Evolutionary conservation across 1,140 invertebrate genomes (phyloP).

Genomic region (Chironomus tepperi): DNA sequence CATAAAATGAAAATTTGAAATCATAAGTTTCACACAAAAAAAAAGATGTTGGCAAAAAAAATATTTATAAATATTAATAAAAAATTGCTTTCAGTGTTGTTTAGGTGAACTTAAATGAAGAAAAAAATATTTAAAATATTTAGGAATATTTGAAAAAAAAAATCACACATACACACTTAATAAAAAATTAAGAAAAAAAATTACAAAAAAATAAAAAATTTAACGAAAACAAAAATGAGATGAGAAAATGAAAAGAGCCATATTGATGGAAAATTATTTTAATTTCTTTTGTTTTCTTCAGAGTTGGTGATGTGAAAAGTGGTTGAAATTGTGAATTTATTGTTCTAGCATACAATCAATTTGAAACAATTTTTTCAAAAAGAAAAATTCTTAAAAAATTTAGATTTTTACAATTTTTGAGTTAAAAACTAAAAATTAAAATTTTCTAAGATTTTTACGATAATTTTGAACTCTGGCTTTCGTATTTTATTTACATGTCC

Average conservation of each 20-base stretch:
- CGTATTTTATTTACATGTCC: too few relatives aligned
- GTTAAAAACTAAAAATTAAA: too few relatives aligned
- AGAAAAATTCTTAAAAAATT: too few relatives aligned
- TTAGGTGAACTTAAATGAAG: neutral
- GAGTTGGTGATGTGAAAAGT: too few relatives aligned
- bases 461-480: too few relatives aligned
- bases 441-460: too few relatives aligned
- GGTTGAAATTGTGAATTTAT: too few relatives aligned
- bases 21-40: neutral
- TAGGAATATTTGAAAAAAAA: neutral
- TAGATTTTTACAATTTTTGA: too few relatives aligned
- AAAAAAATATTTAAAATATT: neutral
- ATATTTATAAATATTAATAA: neutral
- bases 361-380: too few relatives aligned
- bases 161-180: neutral
- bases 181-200: slow-evolving; percentile 11
- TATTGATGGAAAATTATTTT: neutral
- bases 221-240: neutral
- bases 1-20: neutral
- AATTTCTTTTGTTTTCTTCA: neutral
- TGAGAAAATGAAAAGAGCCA: neutral
- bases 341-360: too few relatives aligned
- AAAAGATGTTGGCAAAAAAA: neutral
- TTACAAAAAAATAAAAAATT: neutral
- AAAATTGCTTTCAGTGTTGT: slow-evolving; percentile 22